Conservation (phyloP, 1,140 invertebrate genomes). For the Atta colombica region DNA sequence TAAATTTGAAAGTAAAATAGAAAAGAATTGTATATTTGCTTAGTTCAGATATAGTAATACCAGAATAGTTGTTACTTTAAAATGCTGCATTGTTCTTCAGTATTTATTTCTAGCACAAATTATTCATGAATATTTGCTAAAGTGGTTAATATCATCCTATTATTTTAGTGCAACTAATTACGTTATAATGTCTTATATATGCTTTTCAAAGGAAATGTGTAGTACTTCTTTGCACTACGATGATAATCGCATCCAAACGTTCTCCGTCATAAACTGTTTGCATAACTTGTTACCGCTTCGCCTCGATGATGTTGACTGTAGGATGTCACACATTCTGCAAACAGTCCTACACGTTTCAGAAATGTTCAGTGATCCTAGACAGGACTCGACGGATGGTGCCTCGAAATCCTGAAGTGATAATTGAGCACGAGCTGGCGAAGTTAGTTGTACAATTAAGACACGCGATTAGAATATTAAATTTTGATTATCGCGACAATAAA, state of each 20-base stretch:
- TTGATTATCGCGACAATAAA: conserved; percentile 75
- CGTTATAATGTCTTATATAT: conserved; percentile 71
- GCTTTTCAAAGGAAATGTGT: conserved; percentile 73
- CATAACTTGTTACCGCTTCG: conserved; percentile 74
- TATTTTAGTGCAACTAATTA: conserved; percentile 69
- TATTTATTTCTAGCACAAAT: conserved; percentile 26
- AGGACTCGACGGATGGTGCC: conserved; percentile 45
- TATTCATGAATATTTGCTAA: conserved; percentile 39
- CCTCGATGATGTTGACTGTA: conserved; percentile 73
- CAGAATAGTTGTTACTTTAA: background rate
- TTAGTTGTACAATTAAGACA: conserved; percentile 70
- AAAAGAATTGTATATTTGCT: background rate
- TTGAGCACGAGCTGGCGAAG: conserved; percentile 67
- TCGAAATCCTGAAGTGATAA: conserved; percentile 70
- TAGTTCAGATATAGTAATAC: background rate
- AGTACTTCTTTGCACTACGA: conserved; percentile 75
- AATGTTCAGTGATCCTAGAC: conserved; percentile 71
- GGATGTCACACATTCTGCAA: conserved; percentile 80
- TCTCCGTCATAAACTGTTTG: conserved; percentile 79
- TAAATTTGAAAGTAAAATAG: background rate
- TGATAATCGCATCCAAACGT: conserved; percentile 80
- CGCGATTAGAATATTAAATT: conserved; percentile 78
- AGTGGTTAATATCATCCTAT: conserved; percentile 43
- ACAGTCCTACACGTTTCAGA: conserved; percentile 75
- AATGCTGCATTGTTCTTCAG: background rate